These are phyloP conservation scores for Isichthys henryi DNA, from an alignment of 2,113 vertebrate genomes.

Conservation along the genomic window DNA sequence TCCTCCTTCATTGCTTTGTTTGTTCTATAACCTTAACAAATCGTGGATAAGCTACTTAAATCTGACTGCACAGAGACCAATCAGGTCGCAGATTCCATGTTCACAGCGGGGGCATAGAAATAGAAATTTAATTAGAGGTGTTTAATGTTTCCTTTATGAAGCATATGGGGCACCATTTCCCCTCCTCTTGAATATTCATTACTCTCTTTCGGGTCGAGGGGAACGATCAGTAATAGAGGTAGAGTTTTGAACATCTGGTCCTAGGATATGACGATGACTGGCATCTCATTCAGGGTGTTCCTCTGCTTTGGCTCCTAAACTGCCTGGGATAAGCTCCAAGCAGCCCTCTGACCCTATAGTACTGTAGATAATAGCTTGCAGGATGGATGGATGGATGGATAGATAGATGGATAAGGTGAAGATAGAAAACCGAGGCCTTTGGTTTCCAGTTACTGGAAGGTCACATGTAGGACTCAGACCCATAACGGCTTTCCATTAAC, in stretches of 20 bases:
- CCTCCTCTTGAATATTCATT: conserved; percentile 37
- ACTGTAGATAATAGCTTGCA: background rate
- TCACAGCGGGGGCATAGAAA: conserved; percentile 36
- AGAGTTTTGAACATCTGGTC: background rate
- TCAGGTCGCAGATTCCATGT: conserved; percentile 21
- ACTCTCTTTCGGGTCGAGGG: conserved; percentile 28
- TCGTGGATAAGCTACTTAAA: conserved; percentile 2
- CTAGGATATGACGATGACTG: background rate
- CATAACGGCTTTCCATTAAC: background rate
- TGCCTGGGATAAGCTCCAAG: background rate
- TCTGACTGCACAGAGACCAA: conserved; percentile 10
- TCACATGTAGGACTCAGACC: background rate
- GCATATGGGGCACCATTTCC: conserved; percentile 28
- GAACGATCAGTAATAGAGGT: conserved; percentile 12
- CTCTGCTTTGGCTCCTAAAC: background rate
- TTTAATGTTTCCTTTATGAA: conserved; percentile 36
- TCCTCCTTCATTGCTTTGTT: conserved; percentile 14
- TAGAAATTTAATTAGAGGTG: conserved; percentile 35
- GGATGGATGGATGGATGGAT: background rate
- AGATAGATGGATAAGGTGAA: background rate
- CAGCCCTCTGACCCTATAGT: background rate
- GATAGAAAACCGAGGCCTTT: background rate
- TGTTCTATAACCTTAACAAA: conserved; percentile 2
- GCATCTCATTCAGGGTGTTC: background rate
- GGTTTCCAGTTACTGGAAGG: background rate